A percentile compares a stretch with the other conserved stretches of the same genome.
These are phyloP conservation scores for Hafferia zeledoni DNA, from an alignment of 2,797 vertebrate genomes.

Conservation along the genomic window DNA sequence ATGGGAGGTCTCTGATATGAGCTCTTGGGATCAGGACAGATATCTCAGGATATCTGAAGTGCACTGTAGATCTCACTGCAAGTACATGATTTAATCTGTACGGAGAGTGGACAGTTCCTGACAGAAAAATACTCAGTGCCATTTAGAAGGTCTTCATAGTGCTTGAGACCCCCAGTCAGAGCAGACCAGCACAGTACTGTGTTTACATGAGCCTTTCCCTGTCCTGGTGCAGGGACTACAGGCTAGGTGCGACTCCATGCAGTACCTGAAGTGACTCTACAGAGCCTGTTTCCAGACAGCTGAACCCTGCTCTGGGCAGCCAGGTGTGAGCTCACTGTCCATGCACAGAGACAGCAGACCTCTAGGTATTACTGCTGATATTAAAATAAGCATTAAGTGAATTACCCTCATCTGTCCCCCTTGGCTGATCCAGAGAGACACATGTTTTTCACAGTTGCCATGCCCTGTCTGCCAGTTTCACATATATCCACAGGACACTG, in stretches of 20 bases:
- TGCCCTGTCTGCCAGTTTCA: background rate
- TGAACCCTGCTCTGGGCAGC: background rate
- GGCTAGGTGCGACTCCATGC: background rate
- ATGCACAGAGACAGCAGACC: background rate
- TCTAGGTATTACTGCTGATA: accelerated
- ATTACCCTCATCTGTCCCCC: too few relatives aligned
- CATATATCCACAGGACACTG: accelerated
- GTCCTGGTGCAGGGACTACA: background rate
- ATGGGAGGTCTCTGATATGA: background rate
- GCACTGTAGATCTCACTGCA: background rate
- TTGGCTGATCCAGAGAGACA: too few relatives aligned
- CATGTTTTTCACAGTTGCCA: accelerated
- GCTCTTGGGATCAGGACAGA: background rate
- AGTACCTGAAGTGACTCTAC: background rate
- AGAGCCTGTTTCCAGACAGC: background rate
- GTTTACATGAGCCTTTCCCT: background rate
- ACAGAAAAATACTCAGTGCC: background rate
- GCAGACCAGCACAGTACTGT: background rate
- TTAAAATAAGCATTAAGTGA: background rate
- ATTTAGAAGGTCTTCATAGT: background rate
- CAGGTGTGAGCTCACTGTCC: background rate
- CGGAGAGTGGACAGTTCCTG: background rate
- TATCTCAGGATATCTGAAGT: background rate
- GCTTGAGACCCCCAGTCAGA: background rate
- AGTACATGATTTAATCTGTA: background rate